These are phyloP conservation scores for Pediacus dermestoides DNA, from an alignment of 2,888 invertebrate genomes.

Conservation along the genomic window DNA sequence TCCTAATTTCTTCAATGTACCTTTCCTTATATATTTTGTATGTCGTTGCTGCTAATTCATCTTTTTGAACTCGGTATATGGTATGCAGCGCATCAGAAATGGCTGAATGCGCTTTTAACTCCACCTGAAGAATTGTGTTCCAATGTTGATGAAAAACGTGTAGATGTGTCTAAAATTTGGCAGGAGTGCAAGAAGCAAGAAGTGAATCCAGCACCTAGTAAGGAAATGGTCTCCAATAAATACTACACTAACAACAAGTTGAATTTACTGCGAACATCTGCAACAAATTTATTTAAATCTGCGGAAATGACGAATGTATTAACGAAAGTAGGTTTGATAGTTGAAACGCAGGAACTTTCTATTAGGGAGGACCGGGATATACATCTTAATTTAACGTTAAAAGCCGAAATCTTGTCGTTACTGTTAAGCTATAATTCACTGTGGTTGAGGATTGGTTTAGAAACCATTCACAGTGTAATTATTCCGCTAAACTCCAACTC, in stretches of 20 bases:
- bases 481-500: conserved; percentile 73
- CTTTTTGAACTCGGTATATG: too few species aligned
- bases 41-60: too few species aligned
- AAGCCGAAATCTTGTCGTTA: conserved; percentile 71
- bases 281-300: conserved; percentile 34
- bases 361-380: conserved; percentile 76
- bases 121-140: conserved; percentile 70
- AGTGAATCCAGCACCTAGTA: conserved; percentile 64
- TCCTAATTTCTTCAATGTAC: too few species aligned
- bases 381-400: conserved; percentile 78
- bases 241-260: conserved; percentile 66
- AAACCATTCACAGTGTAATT: conserved; percentile 75
- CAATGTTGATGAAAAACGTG: conserved; percentile 54
- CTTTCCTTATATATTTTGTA: too few species aligned
- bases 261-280: conserved; percentile 64
- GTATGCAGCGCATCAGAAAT: too few species aligned
- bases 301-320: conserved; percentile 57
- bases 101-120: conserved; percentile 74
- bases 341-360: conserved; percentile 70
- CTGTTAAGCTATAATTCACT: conserved; percentile 83
- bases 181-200: conserved; percentile 66
- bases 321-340: conserved; percentile 63
- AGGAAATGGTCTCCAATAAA: conserved; percentile 64
- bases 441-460: conserved; percentile 85
- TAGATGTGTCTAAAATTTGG: conserved; percentile 73